These are phyloP conservation scores for Aplocera efformata DNA, from an alignment of 2,888 invertebrate species.

Conservation along the genomic window DNA sequence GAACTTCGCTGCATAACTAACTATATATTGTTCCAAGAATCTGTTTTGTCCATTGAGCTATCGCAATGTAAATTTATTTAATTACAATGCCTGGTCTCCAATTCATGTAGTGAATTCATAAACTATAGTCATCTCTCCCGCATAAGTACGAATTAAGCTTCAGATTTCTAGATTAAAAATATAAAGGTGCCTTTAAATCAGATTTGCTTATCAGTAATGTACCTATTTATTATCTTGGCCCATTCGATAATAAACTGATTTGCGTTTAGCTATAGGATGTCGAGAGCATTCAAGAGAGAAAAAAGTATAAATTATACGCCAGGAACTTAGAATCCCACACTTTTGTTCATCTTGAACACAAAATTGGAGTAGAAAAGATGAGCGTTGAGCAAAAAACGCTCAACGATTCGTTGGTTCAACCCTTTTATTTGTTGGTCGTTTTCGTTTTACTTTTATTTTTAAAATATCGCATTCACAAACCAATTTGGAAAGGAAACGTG, in stretches of 20 bases:
- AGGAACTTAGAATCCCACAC: constrained; percentile 38
- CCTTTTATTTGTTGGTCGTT: constrained; percentile 68
- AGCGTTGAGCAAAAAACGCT: constrained; percentile 62
- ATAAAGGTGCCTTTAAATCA: too few relatives aligned
- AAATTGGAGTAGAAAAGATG: constrained; percentile 58
- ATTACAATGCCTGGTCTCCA: too few relatives aligned
- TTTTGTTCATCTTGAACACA: constrained; percentile 38
- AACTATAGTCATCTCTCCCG: too few relatives aligned
- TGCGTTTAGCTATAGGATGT: not conserved
- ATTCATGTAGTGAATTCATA: too few relatives aligned
- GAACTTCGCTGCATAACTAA: constrained; percentile 9
- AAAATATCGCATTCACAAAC: constrained; percentile 78
- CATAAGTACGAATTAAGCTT: too few relatives aligned
- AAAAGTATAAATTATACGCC: constrained; percentile 18
- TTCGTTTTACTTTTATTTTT: constrained; percentile 77
- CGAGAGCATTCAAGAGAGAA: constrained; percentile 2
- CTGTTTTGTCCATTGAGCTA: not conserved
- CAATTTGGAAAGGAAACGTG: constrained; percentile 80
- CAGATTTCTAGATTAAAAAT: too few relatives aligned
- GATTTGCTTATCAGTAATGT: too few relatives aligned
- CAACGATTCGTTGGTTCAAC: constrained; percentile 61
- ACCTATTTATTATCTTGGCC: too few relatives aligned
- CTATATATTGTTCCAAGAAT: constrained; percentile 9
- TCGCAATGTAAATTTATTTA: too few relatives aligned
- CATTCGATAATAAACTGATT: too few relatives aligned